phyloP scores from a whole-genome alignment of 2,888 invertebrate species.

The Pyrgus malvae region DNA sequence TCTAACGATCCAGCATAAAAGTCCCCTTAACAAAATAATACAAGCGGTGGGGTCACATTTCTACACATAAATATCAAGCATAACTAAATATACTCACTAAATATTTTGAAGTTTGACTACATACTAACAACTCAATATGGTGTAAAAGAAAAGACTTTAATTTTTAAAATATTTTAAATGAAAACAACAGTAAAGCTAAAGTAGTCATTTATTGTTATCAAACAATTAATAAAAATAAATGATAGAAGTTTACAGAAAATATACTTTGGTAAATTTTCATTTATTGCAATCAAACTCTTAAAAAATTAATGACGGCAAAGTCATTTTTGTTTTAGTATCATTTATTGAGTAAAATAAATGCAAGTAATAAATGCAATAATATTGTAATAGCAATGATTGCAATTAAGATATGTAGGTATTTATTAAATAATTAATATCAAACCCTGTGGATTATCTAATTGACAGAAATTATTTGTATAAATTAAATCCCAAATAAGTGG shows the following conservation, averaged over 20 bases:
- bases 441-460: conserved; percentile 78
- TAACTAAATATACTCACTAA: conserved; percentile 11
- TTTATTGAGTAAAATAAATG: no score
- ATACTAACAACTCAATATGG: no score
- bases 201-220: not conserved
- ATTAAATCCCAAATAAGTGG: conserved; percentile 53
- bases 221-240: no score
- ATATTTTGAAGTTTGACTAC: not conserved
- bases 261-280: not conserved
- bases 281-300: not conserved
- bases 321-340: no score
- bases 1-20: conserved; percentile 5
- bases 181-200: not conserved
- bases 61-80: conserved; percentile 14
- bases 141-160: no score
- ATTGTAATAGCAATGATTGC: conserved; percentile 33
- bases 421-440: conserved; percentile 58
- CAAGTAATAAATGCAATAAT: no score
- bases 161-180: no score
- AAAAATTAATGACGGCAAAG: no score
- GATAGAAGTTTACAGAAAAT: no score
- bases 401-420: conserved; percentile 58
- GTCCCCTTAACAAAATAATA: conserved; percentile 10
- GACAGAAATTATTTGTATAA: conserved; percentile 75
- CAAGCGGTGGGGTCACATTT: conserved; percentile 5